Percentiles rank a stretch among this genome's conserved stretches.
phyloP scores from a whole-genome alignment of 2,888 invertebrate species.

The Branchellion lobata region DNA sequence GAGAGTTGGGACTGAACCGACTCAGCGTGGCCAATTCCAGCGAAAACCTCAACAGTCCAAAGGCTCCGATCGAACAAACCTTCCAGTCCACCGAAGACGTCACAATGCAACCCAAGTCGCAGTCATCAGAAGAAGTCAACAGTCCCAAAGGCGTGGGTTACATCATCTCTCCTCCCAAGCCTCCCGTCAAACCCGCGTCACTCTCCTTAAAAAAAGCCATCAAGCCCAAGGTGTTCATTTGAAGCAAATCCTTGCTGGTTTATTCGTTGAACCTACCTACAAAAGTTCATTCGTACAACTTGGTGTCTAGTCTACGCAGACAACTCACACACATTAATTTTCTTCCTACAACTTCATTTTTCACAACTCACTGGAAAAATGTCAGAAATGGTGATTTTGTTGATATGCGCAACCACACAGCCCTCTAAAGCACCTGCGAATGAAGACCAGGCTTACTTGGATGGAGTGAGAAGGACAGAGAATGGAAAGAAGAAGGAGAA shows the following conservation, averaged over 20 bases:
- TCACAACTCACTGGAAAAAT: too few relatives aligned
- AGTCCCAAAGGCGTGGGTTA: neutral
- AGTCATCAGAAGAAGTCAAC: slow-evolving; percentile 29
- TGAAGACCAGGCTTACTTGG: slow-evolving; percentile 7
- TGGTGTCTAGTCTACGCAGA: too few relatives aligned
- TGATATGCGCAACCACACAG: neutral
- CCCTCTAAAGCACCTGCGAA: neutral
- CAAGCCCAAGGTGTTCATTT: neutral
- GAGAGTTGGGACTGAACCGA: slow-evolving; percentile 8
- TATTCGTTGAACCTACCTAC: too few relatives aligned
- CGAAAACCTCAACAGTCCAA: slow-evolving; percentile 3
- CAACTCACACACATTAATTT: too few relatives aligned
- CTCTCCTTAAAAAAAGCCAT: neutral
- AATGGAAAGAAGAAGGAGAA: slow-evolving; percentile 67
- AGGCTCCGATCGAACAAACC: neutral
- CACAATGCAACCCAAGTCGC: neutral
- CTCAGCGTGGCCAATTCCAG: slow-evolving; percentile 11
- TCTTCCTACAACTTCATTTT: too few relatives aligned
- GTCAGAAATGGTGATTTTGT: too few relatives aligned
- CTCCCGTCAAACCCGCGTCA: neutral
- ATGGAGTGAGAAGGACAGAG: slow-evolving; percentile 25
- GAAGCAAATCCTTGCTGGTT: too few relatives aligned
- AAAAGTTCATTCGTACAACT: too few relatives aligned
- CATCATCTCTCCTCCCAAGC: neutral
- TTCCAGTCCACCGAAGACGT: slow-evolving; percentile 37